Evolutionary conservation across 2,113 vertebrate genomes (phyloP).

Genomic region (Atractosteus spatula): DNA sequence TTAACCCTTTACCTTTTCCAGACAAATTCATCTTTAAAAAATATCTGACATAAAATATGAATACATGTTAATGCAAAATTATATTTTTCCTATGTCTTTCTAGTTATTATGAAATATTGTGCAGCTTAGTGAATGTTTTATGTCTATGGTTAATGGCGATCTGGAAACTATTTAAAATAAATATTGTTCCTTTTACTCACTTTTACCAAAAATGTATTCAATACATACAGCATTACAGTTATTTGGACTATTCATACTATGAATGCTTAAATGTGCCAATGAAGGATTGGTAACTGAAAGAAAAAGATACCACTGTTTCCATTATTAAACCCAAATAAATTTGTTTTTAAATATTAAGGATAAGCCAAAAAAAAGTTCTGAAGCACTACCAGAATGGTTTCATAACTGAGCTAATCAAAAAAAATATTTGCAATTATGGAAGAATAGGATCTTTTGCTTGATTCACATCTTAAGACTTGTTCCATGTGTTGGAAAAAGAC

Average conservation of each 20-base stretch:
- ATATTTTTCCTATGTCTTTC: too few species aligned
- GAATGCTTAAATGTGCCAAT: slow-evolving; percentile 37
- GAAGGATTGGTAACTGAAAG: slow-evolving; percentile 44
- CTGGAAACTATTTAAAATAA: slow-evolving; percentile 2
- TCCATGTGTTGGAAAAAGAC: too few species aligned
- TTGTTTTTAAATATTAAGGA: slow-evolving; percentile 56
- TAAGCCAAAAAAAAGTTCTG: slow-evolving; percentile 36
- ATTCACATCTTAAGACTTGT: too few species aligned
- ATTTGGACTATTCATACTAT: slow-evolving; percentile 46
- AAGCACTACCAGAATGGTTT: slow-evolving; percentile 20
- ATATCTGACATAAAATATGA: too few species aligned
- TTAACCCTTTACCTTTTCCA: too few species aligned
- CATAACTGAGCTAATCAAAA: too few species aligned
- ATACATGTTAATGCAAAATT: too few species aligned
- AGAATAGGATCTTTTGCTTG: too few species aligned
- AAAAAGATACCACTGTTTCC: slow-evolving; percentile 45
- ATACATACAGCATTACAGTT: background rate
- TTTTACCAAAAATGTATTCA: background rate
- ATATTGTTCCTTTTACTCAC: background rate
- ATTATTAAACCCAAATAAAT: slow-evolving; percentile 45
- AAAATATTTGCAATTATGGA: too few species aligned
- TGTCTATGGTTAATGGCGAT: slow-evolving; percentile 1
- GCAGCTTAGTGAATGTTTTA: background rate
- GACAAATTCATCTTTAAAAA: too few species aligned
- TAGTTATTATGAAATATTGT: too few species aligned